Conservation (phyloP, 2,888 invertebrate species). For the Conops quadrifasciatus region DNA sequence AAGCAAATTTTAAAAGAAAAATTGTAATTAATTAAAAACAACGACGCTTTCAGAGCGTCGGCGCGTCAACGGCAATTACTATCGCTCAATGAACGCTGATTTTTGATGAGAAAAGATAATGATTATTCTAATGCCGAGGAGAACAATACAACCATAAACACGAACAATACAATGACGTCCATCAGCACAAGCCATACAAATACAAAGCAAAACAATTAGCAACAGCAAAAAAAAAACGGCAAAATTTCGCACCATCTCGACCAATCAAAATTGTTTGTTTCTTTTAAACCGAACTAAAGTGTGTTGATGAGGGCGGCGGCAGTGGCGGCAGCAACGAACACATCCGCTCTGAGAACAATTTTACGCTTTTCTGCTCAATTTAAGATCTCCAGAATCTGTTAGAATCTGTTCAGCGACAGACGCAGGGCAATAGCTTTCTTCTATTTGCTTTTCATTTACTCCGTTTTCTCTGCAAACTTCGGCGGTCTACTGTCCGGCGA, state of each 20-base stretch:
- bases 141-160: constrained; percentile 11
- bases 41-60: neutral
- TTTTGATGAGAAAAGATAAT: constrained; percentile 21
- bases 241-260: constrained; percentile 25
- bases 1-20: no score
- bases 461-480: no score
- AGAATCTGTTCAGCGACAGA: constrained; percentile 46
- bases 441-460: neutral
- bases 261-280: constrained; percentile 35
- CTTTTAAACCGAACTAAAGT: neutral
- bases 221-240: constrained; percentile 45
- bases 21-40: neutral
- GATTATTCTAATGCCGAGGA: constrained; percentile 18
- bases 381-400: constrained; percentile 50
- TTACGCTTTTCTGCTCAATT: constrained; percentile 59
- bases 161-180: constrained; percentile 1
- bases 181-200: constrained; percentile 14
- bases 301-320: constrained; percentile 17
- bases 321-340: constrained; percentile 41
- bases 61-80: neutral
- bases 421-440: neutral
- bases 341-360: constrained; percentile 46
- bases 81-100: neutral
- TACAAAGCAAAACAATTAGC: constrained; percentile 44
- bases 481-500: neutral